Evolutionary conservation across 2,888 invertebrate species (phyloP).

Genomic region (Andricus quercusramuli): DNA sequence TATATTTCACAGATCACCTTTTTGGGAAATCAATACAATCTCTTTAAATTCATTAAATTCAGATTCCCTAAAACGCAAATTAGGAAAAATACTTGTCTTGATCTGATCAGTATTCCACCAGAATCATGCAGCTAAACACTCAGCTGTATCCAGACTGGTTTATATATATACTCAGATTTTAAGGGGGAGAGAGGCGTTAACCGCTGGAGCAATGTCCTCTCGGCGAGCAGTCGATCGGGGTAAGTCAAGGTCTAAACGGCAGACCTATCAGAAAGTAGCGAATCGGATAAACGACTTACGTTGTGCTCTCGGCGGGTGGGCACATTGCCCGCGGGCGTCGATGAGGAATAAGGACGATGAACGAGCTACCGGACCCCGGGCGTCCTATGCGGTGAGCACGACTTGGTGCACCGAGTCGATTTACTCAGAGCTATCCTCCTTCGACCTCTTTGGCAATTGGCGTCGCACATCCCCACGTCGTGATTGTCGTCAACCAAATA

Average conservation of each 20-base stretch:
- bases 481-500: slow-evolving; percentile 48
- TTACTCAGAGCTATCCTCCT: slow-evolving; percentile 68
- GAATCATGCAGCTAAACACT: slow-evolving; percentile 2
- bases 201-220: slow-evolving; percentile 40
- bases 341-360: slow-evolving; percentile 71
- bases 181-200: slow-evolving; percentile 25
- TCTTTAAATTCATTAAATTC: not conserved
- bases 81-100: not conserved
- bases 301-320: slow-evolving; percentile 78
- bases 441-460: slow-evolving; percentile 67
- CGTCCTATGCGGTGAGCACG: slow-evolving; percentile 65
- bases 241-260: slow-evolving; percentile 28
- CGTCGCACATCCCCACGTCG: slow-evolving; percentile 70
- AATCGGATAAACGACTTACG: slow-evolving; percentile 69
- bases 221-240: slow-evolving; percentile 34
- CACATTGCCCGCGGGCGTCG: slow-evolving; percentile 79
- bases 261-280: slow-evolving; percentile 37
- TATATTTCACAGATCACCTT: not conserved
- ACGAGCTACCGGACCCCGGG: slow-evolving; percentile 76
- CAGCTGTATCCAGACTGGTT: not conserved
- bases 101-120: not conserved
- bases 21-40: not conserved
- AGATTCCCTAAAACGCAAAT: not conserved
- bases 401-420: slow-evolving; percentile 65
- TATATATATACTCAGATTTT: not conserved